Conservation (phyloP, 2,113 vertebrate genomes). For the Micromys minutus region DNA sequence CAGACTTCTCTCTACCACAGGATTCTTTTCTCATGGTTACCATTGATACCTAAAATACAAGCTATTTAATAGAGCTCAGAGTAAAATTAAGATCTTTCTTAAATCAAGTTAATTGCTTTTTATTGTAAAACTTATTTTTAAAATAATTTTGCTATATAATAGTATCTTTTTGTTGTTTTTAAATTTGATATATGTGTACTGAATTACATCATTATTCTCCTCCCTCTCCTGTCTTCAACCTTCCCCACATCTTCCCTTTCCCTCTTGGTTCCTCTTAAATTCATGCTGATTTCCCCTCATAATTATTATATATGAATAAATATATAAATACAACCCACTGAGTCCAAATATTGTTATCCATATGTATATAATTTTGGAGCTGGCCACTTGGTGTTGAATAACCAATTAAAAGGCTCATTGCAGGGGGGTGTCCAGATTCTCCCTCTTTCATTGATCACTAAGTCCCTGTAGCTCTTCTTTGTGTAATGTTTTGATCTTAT, state of each 20-base stretch:
- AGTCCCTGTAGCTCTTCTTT: background rate
- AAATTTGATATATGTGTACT: background rate
- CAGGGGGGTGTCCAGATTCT: background rate
- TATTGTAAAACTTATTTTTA: background rate
- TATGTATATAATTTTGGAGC: background rate
- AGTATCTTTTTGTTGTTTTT: background rate
- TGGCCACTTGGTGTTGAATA: background rate
- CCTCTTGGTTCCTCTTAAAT: background rate
- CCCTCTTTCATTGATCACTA: background rate
- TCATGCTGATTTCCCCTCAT: background rate
- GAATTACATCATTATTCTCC: background rate
- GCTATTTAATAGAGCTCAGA: background rate
- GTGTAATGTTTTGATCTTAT: background rate
- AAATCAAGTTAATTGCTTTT: background rate
- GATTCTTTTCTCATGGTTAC: background rate
- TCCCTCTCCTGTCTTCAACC: background rate
- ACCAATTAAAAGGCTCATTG: background rate
- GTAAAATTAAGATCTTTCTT: constrained; percentile 41
- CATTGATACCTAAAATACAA: constrained; percentile 22
- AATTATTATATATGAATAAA: background rate
- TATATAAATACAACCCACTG: background rate
- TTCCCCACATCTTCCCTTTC: background rate
- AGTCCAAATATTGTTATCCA: background rate
- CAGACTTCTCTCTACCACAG: background rate
- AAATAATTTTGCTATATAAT: background rate